Conservation (phyloP, 2,797 vertebrate genomes). For the Dallia pectoralis region DNA sequence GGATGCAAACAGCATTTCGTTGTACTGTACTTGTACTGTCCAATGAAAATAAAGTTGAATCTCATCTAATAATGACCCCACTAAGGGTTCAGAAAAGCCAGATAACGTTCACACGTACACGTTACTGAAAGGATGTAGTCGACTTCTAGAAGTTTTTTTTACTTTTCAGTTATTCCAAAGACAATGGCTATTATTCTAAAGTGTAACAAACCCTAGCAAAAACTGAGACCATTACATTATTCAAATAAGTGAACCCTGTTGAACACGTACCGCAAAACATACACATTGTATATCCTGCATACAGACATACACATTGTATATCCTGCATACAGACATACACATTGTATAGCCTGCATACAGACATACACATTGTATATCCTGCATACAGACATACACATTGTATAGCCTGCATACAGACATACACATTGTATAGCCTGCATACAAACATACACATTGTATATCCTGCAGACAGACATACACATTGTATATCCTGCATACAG, state of each 20-base stretch:
- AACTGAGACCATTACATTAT: neutral
- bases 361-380: too few relatives aligned
- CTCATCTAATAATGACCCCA: too few relatives aligned
- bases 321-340: neutral
- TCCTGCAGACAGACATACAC: neutral
- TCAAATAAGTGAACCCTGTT: neutral
- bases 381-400: conserved; percentile 9
- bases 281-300: neutral
- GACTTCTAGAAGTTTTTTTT: neutral
- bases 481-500: too few relatives aligned
- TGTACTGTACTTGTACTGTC: too few relatives aligned
- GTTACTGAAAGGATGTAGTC: neutral
- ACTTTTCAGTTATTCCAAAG: conserved; percentile 10
- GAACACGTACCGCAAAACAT: neutral
- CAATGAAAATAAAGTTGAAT: too few relatives aligned
- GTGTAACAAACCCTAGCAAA: conserved; percentile 6
- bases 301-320: neutral
- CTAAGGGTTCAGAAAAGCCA: too few relatives aligned
- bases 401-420: neutral
- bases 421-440: too few relatives aligned
- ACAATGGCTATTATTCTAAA: conserved; percentile 10
- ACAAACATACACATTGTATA: conserved; percentile 6
- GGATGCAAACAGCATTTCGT: too few relatives aligned
- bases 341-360: neutral
- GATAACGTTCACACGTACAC: neutral